Base-by-base conservation (phyloP, 2,113 vertebrate genomes). In the Oryzias curvinotus region DNA sequence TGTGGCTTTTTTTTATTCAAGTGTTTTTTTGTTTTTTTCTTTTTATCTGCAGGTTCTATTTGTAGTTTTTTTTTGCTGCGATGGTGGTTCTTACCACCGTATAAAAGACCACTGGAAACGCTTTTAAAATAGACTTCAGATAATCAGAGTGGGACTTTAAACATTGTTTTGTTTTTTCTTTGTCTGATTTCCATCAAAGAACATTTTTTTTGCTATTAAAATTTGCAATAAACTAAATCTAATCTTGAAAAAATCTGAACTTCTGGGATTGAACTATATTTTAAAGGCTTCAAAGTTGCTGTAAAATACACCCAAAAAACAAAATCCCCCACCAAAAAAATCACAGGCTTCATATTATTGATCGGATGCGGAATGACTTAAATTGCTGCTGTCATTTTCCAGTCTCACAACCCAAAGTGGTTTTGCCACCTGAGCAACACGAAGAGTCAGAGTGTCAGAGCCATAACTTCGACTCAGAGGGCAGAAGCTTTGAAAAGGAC, bases 371-470 rank as follows among this genome's bases (percentile, higher is more conserved):
- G 7, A 19, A 2, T 16, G 36, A 14, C 26, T 54, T 21, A 12
- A 26, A 62, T 49, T 41, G 52, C n/a, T 26, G 14, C 47, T 44
- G 16, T 62, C 45, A 45, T 19, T 61, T 56, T 62, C 16, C 16
- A 19, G 63, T 50, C 42, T 51, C 50, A 47, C 58, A 66, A 52
- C 19, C 23, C 12, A 1, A 45, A 23, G 8, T 4, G 2, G 5
- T 44, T 55, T 23, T 36, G 28, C 3, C 0, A 23, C 63, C 14
- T 25, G 7, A 1, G 28, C 17, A 67, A 42, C 53, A 59, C 59
- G 46, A 61, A 17, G 23, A 62, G 5, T 17, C 30, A 54, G 3
- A 64, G 50, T 57, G 36, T 71, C 16, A 8, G 19, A 16, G 21
- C 56, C 3, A n/a, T 48, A 26, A 47, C 42, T 52, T 23, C 4